Evolutionary conservation across 2,888 invertebrate species (phyloP), one percentile per base, ranked within the genome.

Genomic region (Ochlodes sylvanus): DNA sequence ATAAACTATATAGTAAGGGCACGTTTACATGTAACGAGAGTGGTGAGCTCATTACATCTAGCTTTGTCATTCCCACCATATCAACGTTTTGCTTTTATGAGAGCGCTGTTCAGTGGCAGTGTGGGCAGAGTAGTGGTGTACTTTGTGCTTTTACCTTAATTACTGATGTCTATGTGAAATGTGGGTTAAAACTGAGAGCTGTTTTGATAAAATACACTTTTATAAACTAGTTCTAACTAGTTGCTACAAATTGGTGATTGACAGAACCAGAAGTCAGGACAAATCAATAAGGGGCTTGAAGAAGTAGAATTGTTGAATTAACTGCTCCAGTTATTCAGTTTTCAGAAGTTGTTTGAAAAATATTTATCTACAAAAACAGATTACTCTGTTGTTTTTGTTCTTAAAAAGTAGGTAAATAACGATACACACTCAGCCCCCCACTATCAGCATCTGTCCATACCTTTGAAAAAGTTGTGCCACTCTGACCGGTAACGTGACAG

Each of bases 121-220:
- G 64, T 57, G 64, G 66, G 58, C 58, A 60, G 52, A 52, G 32
- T 27, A n/a, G 15, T 54, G 27, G n/a, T 19, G 17, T 52, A 67
- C 60, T 66, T 47, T 66, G 65, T 60, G 66, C 66, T 67, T 67
- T 67, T 67, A 67, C 60, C 66, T 60, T 60, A 66, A 66, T 66
- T 66, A 66, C 58, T 58, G n/a, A 34, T 27, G 60, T 65, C 56
- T 52, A 57, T 66, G 32, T 41, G 58, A 21, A 19, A 38, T 58
- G 64, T 57, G 42, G 21, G 64, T 65, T 27, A 52, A 19, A 7
- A 47, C 6, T 41, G 14, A 58, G 19, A 19, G 42, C 32, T 56
- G 58, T 58, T 64, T 52, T 50, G 57, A n/a, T 63, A 27, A 52
- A 56, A 47, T 57, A n/a, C 50, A 52, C 21, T 19, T 34, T 58